A percentile compares a stretch with the other conserved stretches of the same genome.
phyloP scores from a whole-genome alignment of 2,113 vertebrate species.

The Platichthys flesus region DNA sequence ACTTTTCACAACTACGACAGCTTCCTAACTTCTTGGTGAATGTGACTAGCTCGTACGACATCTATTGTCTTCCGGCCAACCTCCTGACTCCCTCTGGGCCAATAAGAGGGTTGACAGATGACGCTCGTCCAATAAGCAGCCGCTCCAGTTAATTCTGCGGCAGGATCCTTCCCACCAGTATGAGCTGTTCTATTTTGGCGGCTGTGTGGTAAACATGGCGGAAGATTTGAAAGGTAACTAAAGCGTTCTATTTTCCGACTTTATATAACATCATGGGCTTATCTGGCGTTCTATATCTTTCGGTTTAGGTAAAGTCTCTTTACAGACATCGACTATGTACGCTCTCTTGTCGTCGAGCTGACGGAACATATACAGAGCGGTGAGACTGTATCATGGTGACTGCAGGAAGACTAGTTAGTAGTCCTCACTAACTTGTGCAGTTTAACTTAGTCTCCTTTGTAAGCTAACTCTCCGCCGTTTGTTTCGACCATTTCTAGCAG shows the following conservation, averaged over 20 bases:
- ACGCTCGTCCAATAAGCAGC: slow-evolving; percentile 65
- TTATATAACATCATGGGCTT: background rate
- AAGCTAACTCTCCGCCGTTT: background rate
- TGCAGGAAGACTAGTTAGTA: background rate
- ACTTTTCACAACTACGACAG: too few relatives aligned
- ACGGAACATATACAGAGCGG: background rate
- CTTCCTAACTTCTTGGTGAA: background rate
- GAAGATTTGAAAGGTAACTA: slow-evolving; percentile 81
- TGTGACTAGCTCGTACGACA: background rate
- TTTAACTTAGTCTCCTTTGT: slow-evolving; percentile 7
- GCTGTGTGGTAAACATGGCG: slow-evolving; percentile 78
- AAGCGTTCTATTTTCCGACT: background rate
- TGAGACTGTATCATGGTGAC: background rate
- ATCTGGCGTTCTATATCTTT: accelerated
- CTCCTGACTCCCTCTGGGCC: background rate
- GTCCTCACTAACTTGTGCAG: background rate
- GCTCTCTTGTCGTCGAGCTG: background rate
- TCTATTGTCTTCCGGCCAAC: background rate
- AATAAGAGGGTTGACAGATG: slow-evolving; percentile 21
- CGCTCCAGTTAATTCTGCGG: background rate
- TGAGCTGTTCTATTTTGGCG: slow-evolving; percentile 66
- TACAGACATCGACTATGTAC: background rate
- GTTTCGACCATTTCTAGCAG: background rate
- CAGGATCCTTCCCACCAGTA: slow-evolving; percentile 2
- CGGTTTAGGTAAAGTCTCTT: background rate